Conservation (phyloP, 2,888 invertebrate species). For the Entomobrya multifasciata region DNA sequence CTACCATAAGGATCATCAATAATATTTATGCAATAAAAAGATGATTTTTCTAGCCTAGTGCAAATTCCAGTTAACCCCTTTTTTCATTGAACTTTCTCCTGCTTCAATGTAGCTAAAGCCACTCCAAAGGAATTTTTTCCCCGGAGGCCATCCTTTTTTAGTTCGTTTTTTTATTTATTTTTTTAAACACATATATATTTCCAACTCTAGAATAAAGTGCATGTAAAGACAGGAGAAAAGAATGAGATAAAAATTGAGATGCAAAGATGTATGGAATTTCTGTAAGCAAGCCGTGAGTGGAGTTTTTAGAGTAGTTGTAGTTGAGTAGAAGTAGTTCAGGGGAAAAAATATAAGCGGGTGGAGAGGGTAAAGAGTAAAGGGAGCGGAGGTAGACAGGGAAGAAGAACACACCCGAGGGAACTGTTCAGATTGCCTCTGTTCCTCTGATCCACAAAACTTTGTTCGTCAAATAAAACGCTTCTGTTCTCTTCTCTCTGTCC, state of each 20-base stretch:
- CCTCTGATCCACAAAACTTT: slow-evolving; percentile 18
- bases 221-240: neutral
- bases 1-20: too few species aligned
- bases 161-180: too few species aligned
- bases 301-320: neutral
- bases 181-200: too few species aligned
- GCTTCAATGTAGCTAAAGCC: too few species aligned
- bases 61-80: too few species aligned
- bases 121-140: too few species aligned
- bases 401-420: slow-evolving; percentile 59
- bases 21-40: too few species aligned
- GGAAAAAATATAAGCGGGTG: neutral
- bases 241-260: neutral
- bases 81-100: too few species aligned
- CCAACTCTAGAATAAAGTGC: neutral
- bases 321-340: too few species aligned
- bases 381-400: neutral
- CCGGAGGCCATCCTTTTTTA: too few species aligned
- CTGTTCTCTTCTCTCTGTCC: neutral
- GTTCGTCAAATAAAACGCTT: neutral
- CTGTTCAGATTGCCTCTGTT: slow-evolving; percentile 57
- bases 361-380: neutral
- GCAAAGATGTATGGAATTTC: neutral
- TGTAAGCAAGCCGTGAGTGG: neutral
- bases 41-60: too few species aligned